These are phyloP conservation scores for Syngnathus rostellatus DNA, from an alignment of 2,797 vertebrate species.

Conservation along the genomic window DNA sequence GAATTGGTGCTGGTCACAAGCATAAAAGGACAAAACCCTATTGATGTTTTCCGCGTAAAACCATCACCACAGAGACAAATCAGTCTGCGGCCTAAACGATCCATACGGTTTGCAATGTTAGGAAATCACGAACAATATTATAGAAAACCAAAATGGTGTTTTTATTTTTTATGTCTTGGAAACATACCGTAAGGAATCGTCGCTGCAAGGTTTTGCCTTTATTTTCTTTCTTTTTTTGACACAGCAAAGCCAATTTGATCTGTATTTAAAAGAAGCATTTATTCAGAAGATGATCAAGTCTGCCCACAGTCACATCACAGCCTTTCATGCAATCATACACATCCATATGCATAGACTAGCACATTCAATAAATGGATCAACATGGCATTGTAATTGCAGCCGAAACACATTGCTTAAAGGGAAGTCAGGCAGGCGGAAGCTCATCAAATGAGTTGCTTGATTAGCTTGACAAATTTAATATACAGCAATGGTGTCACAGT, in stretches of 20 bases:
- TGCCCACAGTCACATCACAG: background rate
- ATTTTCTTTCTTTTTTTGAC: background rate
- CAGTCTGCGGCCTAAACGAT: too few species aligned
- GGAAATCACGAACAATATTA: too few species aligned
- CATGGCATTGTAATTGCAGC: conserved; percentile 40
- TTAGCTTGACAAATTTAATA: conserved; percentile 37
- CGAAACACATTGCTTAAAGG: conserved; percentile 45
- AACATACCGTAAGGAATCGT: background rate
- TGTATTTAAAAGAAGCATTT: background rate
- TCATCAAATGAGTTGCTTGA: conserved; percentile 52
- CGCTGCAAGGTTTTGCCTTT: background rate
- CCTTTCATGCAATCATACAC: conserved; percentile 17
- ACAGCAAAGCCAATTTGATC: background rate
- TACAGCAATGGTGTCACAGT: conserved; percentile 25
- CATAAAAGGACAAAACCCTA: too few species aligned
- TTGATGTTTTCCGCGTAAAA: too few species aligned
- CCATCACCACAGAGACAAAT: too few species aligned
- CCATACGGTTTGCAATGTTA: too few species aligned
- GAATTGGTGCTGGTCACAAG: too few species aligned
- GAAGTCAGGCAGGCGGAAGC: conserved; percentile 30
- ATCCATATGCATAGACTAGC: conserved; percentile 16
- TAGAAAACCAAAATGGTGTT: background rate
- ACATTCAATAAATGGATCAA: conserved; percentile 21
- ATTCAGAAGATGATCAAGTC: background rate
- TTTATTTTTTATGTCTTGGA: background rate